Evolutionary conservation across 2,113 vertebrate species (phyloP), one percentile per base, ranked within the genome.

Genomic region (Lipotes vexillifer): DNA sequence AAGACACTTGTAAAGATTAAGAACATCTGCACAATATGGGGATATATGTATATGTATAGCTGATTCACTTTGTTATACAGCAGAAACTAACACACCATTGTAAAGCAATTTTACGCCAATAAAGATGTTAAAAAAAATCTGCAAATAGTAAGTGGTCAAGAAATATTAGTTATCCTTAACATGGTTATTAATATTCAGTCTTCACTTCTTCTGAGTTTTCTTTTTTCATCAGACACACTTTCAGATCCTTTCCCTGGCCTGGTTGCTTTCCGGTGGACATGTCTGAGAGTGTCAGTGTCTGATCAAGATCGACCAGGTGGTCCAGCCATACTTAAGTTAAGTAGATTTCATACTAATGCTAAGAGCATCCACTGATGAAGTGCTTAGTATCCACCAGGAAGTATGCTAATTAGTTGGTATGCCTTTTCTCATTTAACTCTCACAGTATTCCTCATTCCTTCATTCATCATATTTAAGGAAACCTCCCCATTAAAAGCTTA

Each of bases 371-470:
- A 2, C 7, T n/a, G 36, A 5, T 7, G 66, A 75, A 66, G 29
- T 6, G 14, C 41, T 59, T 41, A 21, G 72, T 7, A 4, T 44
- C 41, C 4, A 2, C 15, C 10, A 27, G 33, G 49, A 83, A 41
- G 46, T 5, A 11, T 9, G 31, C 27, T 41, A 3, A 18, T 18
- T 52, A 31, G 0, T 12, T 11, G 12, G 8, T 25, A 6, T n/a
- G 21, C 10, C 29, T 55, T 25, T 69, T 83, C 61, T 63, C 27
- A n/a, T 25, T 81, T 44, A 31, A 6, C 49, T 31, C 59, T 63
- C 81, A 59, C n/a, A 11, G 6, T 5, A 23, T 18, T 23, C 46
- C n/a, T 97, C 69, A 5, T 27, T 44, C 46, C 29, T 31, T 11
- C 41, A 12, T 38, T n/a, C 8, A 36, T 31, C 57, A 4, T 33